Conservation (phyloP, 2,888 invertebrate species). For the Formica aserva region DNA sequence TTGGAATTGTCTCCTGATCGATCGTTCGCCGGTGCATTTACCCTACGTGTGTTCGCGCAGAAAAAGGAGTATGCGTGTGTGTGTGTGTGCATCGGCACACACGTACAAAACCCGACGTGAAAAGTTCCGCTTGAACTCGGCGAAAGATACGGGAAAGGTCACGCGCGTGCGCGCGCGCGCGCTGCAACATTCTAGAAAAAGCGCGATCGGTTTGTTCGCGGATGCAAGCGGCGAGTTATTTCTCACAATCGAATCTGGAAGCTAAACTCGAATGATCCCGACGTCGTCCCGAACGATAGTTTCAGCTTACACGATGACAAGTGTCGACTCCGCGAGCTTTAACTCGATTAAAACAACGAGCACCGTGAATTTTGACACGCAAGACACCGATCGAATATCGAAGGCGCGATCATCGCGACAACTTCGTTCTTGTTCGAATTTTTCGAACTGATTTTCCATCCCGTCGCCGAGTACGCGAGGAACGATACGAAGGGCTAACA, state of each 20-base stretch:
- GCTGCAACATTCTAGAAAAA: slow-evolving; percentile 61
- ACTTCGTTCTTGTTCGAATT: not conserved
- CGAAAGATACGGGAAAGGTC: slow-evolving; percentile 63
- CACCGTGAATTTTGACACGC: slow-evolving; percentile 21
- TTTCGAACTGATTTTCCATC: not conserved
- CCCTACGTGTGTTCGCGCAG: not conserved
- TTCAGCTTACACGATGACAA: not conserved
- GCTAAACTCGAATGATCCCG: not conserved
- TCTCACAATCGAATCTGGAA: not conserved
- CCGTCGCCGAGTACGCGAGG: not conserved
- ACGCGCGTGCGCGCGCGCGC: slow-evolving; percentile 58
- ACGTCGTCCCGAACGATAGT: not conserved
- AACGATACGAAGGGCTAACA: slow-evolving; percentile 51
- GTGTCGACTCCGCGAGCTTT: not conserved
- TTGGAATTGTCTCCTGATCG: not conserved
- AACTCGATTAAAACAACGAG: not conserved
- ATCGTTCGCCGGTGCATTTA: slow-evolving; percentile 5
- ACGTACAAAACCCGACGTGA: not conserved
- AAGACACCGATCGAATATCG: slow-evolving; percentile 42
- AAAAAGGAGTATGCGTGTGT: not conserved
- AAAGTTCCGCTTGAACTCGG: slow-evolving; percentile 41
- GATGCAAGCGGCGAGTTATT: not conserved
- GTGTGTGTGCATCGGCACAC: slow-evolving; percentile 15
- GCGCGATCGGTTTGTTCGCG: slow-evolving; percentile 58
- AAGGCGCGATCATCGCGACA: not conserved